These are phyloP conservation scores for Ophonus ardosiacus DNA, from an alignment of 2,888 invertebrate genomes.

Conservation along the genomic window DNA sequence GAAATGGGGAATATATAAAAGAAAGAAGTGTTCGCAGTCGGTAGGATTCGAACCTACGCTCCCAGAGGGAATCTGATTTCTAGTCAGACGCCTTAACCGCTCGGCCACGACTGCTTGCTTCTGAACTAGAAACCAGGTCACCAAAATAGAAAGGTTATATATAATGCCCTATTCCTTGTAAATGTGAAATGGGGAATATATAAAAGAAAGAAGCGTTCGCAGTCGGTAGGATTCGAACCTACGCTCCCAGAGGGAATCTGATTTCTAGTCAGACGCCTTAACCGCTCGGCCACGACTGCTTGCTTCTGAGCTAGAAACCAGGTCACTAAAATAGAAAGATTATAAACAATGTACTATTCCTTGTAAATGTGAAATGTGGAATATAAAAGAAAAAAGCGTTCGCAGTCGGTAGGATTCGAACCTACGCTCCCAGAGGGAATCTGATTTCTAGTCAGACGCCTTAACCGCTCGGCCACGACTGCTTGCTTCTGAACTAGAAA, in stretches of 20 bases:
- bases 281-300: slow-evolving; percentile 92
- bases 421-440: slow-evolving; percentile 94
- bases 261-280: slow-evolving; percentile 94
- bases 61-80: slow-evolving; percentile 94
- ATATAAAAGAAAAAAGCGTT: slow-evolving; percentile 27
- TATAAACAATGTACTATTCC: too few species aligned
- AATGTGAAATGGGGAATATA: too few species aligned
- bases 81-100: slow-evolving; percentile 94
- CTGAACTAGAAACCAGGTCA: too few species aligned
- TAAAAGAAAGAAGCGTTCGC: too few species aligned
- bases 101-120: slow-evolving; percentile 90
- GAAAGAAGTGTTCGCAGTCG: slow-evolving; percentile 89
- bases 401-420: slow-evolving; percentile 94
- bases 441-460: slow-evolving; percentile 94
- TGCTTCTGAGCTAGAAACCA: too few species aligned
- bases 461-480: slow-evolving; percentile 93
- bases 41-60: slow-evolving; percentile 95
- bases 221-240: slow-evolving; percentile 94
- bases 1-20: too few species aligned
- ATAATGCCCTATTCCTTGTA: too few species aligned
- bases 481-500: slow-evolving; percentile 71
- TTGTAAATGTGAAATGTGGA: too few species aligned
- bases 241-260: slow-evolving; percentile 94
- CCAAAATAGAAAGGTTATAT: too few species aligned
- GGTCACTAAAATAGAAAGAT: too few species aligned